A percentile compares a stretch with the other conserved stretches of the same genome.
These are phyloP conservation scores for Oreochromis niloticus DNA, from an alignment of 2,113 vertebrate genomes.

Conservation along the genomic window DNA sequence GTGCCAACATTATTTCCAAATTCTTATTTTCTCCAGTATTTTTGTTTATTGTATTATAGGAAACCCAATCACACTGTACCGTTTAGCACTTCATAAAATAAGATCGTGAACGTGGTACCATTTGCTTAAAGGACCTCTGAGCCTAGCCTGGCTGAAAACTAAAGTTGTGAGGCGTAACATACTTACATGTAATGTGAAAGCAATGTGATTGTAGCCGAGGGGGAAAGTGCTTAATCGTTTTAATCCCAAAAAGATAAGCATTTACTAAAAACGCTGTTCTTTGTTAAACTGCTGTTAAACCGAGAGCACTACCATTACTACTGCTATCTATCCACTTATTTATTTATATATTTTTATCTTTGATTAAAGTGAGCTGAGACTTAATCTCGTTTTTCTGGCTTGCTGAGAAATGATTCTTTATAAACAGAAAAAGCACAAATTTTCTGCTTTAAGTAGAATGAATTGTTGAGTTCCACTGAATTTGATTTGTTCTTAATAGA, in stretches of 20 bases:
- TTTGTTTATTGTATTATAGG: not conserved
- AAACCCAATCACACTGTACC: not conserved
- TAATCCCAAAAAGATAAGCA: not conserved
- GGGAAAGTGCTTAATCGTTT: not conserved
- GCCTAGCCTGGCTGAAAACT: not conserved
- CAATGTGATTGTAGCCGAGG: not conserved
- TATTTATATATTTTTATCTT: not conserved
- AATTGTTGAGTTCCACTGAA: not conserved
- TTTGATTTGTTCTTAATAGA: not conserved
- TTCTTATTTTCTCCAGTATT: not conserved
- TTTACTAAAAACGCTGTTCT: not conserved
- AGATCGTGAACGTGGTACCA: not conserved
- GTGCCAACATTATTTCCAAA: not conserved
- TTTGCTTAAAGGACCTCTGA: not conserved
- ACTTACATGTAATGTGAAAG: not conserved
- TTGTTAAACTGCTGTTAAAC: not conserved
- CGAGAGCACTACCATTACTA: not conserved
- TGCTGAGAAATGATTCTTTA: not conserved
- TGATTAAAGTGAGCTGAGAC: not conserved
- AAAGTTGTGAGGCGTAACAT: not conserved
- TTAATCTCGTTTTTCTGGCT: not conserved
- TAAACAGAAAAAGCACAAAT: not conserved
- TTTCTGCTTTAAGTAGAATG: not conserved
- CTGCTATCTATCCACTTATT: not conserved
- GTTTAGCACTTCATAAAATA: not conserved